A percentile compares a stretch with the other conserved stretches of the same genome.
Conservation (phyloP, 1,140 invertebrate genomes). For the Heliconius eleuchia region DNA sequence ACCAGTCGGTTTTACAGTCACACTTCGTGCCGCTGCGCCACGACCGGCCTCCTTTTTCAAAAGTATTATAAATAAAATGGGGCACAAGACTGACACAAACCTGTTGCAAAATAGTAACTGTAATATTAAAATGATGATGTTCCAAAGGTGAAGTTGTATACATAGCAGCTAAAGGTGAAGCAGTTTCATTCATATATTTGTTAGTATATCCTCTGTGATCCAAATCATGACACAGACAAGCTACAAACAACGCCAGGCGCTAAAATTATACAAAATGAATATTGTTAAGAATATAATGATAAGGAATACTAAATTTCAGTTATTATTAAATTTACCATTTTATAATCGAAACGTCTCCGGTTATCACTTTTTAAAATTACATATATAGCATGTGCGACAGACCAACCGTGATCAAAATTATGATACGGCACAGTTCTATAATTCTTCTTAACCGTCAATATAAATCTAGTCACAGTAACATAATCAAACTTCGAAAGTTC, state of each 20-base stretch:
- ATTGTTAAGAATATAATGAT: neutral
- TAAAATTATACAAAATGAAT: constrained; percentile 61
- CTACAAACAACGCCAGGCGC: constrained; percentile 89
- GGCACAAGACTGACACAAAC: constrained; percentile 58
- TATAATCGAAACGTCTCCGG: constrained; percentile 53
- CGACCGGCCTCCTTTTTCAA: too few relatives aligned
- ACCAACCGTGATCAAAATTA: constrained; percentile 93
- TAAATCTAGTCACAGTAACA: constrained; percentile 86
- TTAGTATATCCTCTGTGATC: constrained; percentile 93
- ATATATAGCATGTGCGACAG: constrained; percentile 92
- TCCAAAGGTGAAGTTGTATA: constrained; percentile 93
- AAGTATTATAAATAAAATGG: neutral
- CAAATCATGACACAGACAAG: constrained; percentile 91
- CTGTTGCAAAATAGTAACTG: constrained; percentile 91
- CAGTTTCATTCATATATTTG: constrained; percentile 91
- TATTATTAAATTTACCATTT: constrained; percentile 51
- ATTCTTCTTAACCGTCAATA: constrained; percentile 91
- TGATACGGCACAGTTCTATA: constrained; percentile 92
- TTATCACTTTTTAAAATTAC: constrained; percentile 84
- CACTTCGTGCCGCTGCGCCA: too few relatives aligned
- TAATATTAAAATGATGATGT: constrained; percentile 94
- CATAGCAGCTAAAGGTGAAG: constrained; percentile 89
- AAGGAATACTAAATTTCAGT: neutral
- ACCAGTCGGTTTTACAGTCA: too few relatives aligned
- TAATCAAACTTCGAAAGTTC: constrained; percentile 83